These are phyloP conservation scores for Oryzaephilus surinamensis DNA, from an alignment of 1,140 invertebrate species.

Conservation along the genomic window DNA sequence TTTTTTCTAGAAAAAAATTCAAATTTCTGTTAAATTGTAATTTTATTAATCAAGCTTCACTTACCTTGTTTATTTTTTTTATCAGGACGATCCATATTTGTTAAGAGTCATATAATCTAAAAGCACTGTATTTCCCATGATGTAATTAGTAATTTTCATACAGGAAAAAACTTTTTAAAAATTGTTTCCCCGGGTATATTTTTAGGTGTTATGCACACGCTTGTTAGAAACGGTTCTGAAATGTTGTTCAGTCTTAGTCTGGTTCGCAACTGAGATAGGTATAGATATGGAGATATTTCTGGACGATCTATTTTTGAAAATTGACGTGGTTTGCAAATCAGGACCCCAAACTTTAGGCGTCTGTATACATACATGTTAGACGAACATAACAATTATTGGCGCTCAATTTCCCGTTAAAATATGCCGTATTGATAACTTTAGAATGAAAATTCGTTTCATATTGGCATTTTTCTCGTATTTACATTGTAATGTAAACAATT, in stretches of 20 bases:
- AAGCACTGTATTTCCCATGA: not conserved
- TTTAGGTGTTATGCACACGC: constrained; percentile 11
- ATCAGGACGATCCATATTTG: not conserved
- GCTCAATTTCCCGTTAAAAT: not conserved
- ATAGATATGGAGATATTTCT: constrained; percentile 11
- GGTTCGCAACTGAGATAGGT: constrained; percentile 14
- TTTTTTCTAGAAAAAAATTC: too few species aligned
- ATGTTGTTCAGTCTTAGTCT: constrained; percentile 14
- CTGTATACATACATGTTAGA: not conserved
- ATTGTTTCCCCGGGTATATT: not conserved
- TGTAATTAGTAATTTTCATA: not conserved
- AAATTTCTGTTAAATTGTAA: too few species aligned
- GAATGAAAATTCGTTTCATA: too few species aligned
- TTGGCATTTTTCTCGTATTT: too few species aligned
- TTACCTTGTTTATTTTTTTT: not conserved
- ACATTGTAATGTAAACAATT: too few species aligned
- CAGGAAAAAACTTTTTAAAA: not conserved
- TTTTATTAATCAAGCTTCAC: not conserved
- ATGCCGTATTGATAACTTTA: not conserved
- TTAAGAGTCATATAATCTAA: not conserved
- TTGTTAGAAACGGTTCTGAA: constrained; percentile 15
- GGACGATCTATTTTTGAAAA: constrained; percentile 20
- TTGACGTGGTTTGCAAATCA: constrained; percentile 12
- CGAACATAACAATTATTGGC: not conserved
- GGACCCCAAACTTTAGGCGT: too few species aligned